Evolutionary conservation across 53 echinoderm and acorn worm genomes (phyloP).

Genomic region (Arbacia lixula): DNA sequence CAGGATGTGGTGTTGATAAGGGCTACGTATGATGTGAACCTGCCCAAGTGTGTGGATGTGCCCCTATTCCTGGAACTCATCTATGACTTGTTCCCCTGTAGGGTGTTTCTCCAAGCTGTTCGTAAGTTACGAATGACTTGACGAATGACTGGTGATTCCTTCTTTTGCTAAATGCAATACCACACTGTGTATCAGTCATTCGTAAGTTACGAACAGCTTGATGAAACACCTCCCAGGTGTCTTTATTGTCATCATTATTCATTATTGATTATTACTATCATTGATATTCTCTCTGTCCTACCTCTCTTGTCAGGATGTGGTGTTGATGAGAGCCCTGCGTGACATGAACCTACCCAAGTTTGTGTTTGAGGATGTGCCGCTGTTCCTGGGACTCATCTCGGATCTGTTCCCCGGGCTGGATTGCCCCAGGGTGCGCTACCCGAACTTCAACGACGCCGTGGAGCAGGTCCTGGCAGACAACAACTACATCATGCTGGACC

Average conservation of each 20-base stretch:
- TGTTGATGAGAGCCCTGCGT: constrained; percentile 99
- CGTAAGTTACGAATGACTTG: no score
- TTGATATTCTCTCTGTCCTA: background rate
- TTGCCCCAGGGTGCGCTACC: constrained; percentile 94
- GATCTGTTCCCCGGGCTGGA: constrained; percentile 99
- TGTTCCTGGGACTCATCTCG: constrained; percentile 93
- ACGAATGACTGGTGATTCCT: no score
- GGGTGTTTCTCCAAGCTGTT: background rate
- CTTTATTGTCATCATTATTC: no score
- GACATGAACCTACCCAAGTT: constrained; percentile 99
- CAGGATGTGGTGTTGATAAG: constrained; percentile 99
- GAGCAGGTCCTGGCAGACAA: constrained; percentile 85
- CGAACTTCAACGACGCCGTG: constrained; percentile 99
- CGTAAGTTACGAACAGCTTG: no score
- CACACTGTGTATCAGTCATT: no score
- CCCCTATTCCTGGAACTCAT: constrained; percentile 95
- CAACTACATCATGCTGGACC: constrained; percentile 85
- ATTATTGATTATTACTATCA: background rate
- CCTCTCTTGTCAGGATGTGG: constrained; percentile 76
- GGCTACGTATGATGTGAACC: constrained; percentile 99
- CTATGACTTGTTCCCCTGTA: constrained; percentile 93
- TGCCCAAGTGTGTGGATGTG: constrained; percentile 99
- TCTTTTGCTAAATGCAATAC: no score
- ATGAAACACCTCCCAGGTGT: no score
- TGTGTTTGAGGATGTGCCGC: constrained; percentile 99